Percentiles rank a stretch among this genome's conserved stretches.
Evolutionary conservation across 2,113 vertebrate species (phyloP).

Genomic region (Miniopterus natalensis): DNA sequence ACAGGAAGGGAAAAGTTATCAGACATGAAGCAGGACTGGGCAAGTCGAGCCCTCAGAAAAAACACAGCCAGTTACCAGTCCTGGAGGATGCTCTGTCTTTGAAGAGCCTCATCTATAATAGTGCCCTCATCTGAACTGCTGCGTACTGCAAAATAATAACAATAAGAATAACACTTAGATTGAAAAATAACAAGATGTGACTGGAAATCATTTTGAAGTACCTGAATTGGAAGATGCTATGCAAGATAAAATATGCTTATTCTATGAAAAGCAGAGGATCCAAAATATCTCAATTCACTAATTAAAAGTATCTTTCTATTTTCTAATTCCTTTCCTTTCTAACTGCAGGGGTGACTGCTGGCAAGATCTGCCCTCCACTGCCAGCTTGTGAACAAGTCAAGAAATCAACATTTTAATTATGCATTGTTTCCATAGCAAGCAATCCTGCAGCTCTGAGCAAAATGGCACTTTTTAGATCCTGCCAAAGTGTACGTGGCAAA

Average conservation of each 20-base stretch:
- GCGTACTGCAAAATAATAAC: not conserved
- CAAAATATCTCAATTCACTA: conserved; percentile 66
- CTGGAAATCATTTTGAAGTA: conserved; percentile 58
- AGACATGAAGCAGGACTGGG: not conserved
- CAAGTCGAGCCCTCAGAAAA: not conserved
- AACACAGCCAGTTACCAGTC: not conserved
- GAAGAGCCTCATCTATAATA: not conserved
- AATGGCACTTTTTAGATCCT: conserved; percentile 73
- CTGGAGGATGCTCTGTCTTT: not conserved
- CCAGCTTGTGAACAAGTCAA: conserved; percentile 69
- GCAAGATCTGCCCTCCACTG: conserved; percentile 66
- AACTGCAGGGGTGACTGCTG: conserved; percentile 49
- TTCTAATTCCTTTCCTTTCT: conserved; percentile 66
- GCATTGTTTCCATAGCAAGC: conserved; percentile 79
- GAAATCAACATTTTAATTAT: conserved; percentile 80
- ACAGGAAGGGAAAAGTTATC: not conserved
- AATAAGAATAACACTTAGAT: not conserved
- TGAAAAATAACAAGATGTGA: conserved; percentile 32
- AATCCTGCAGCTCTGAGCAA: conserved; percentile 71
- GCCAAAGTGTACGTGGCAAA: conserved; percentile 65
- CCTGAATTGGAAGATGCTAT: not conserved
- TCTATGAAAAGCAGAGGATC: conserved; percentile 63
- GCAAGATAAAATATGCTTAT: conserved; percentile 40
- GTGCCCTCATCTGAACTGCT: not conserved
- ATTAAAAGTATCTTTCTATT: conserved; percentile 78